Conservation (phyloP, 2,888 invertebrate species). For the Pammene fasciana region DNA sequence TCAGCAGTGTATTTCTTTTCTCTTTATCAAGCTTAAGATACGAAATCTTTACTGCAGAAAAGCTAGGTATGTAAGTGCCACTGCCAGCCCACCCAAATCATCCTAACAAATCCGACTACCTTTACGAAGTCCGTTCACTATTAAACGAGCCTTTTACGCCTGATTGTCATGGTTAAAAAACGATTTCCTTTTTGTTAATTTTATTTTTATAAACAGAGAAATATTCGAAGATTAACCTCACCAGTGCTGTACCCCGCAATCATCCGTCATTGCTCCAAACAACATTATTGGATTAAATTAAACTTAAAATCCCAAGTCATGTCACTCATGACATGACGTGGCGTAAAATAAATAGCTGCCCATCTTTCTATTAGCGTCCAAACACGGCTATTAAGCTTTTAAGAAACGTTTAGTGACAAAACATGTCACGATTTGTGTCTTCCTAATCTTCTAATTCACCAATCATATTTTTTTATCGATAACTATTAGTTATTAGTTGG, state of each 20-base stretch:
- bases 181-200: too few species aligned
- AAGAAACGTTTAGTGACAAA: constrained; percentile 65
- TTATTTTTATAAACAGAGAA: too few species aligned
- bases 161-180: neutral
- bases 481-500: constrained; percentile 45
- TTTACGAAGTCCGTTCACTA: too few species aligned
- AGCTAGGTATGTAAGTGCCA: too few species aligned
- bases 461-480: constrained; percentile 47
- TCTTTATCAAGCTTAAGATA: too few species aligned
- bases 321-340: constrained; percentile 56
- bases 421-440: constrained; percentile 41
- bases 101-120: too few species aligned
- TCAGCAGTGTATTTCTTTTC: too few species aligned
- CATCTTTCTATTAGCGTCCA: constrained; percentile 56
- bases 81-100: too few species aligned
- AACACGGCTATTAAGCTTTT: constrained; percentile 65
- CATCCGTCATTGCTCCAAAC: constrained; percentile 53
- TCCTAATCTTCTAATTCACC: constrained; percentile 44
- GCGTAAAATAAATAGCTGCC: constrained; percentile 53
- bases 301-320: constrained; percentile 52
- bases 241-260: constrained; percentile 52
- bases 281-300: constrained; percentile 49
- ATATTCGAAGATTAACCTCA: constrained; percentile 16
- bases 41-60: too few species aligned
- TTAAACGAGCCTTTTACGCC: too few species aligned